Evolutionary conservation across 2,888 invertebrate species (phyloP).

Genomic region (Sinopyrophorus schimmeli): DNA sequence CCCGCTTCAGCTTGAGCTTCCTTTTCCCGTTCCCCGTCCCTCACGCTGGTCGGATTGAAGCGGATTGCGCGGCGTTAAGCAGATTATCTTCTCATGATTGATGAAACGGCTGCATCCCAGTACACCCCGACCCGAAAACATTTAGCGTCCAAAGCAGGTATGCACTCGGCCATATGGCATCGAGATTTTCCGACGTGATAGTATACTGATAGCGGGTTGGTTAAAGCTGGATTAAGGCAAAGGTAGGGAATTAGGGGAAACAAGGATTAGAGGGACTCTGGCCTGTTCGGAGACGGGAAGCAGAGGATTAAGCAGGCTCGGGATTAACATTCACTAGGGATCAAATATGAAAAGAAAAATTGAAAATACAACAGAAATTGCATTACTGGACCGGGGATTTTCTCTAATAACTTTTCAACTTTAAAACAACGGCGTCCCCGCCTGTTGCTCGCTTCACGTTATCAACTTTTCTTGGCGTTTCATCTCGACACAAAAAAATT

Average conservation of each 20-base stretch:
- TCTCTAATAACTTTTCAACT: conserved; percentile 16
- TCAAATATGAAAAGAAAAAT: conserved; percentile 52
- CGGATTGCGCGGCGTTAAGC: conserved; percentile 61
- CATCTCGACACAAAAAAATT: too few relatives aligned
- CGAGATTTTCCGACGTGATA: conserved; percentile 44
- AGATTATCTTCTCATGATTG: conserved; percentile 70
- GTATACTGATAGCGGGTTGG: conserved; percentile 51
- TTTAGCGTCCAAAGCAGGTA: conserved; percentile 45
- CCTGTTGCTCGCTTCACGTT: too few relatives aligned
- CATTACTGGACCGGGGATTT: too few relatives aligned
- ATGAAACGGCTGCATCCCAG: conserved; percentile 57
- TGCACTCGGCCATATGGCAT: conserved; percentile 42
- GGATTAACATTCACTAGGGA: conserved; percentile 55
- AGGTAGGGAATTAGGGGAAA: conserved; percentile 58
- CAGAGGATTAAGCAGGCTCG: conserved; percentile 52
- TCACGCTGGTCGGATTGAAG: conserved; percentile 51
- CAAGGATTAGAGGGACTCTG: conserved; percentile 55
- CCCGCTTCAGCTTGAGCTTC: too few relatives aligned
- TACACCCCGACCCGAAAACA: conserved; percentile 52
- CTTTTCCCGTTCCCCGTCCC: conserved; percentile 36
- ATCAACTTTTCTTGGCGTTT: too few relatives aligned
- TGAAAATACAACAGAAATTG: conserved; percentile 32
- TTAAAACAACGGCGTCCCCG: conserved; percentile 10
- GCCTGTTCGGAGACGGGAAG: conserved; percentile 54
- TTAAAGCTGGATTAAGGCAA: conserved; percentile 57